These are phyloP conservation scores for Uloborus plumipes DNA, from an alignment of 2,888 invertebrate species.

Conservation along the genomic window DNA sequence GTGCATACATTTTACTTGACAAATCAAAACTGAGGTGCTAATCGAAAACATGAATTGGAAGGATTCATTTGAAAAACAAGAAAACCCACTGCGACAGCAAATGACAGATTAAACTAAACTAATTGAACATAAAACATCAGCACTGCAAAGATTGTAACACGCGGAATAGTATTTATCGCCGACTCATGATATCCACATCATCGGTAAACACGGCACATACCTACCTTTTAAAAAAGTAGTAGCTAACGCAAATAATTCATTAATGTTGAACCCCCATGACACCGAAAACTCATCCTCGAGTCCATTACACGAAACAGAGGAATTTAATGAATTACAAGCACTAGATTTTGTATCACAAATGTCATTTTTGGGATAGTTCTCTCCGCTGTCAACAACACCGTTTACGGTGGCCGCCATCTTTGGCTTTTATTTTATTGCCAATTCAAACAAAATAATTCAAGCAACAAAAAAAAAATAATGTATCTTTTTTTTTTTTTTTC, in stretches of 20 bases:
- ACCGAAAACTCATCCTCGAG: conserved; percentile 67
- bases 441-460: background rate
- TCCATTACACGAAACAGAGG: background rate
- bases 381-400: background rate
- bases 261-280: conserved; percentile 74
- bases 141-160: too few species aligned
- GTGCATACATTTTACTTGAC: background rate
- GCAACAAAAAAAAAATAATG: too few species aligned
- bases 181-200: conserved; percentile 33
- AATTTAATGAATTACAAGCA: background rate
- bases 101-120: too few species aligned
- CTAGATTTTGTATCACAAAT: background rate
- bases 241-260: conserved; percentile 90
- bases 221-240: conserved; percentile 96
- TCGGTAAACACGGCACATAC: conserved; percentile 74
- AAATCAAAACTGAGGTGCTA: background rate
- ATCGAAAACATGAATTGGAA: background rate
- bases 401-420: conserved; percentile 55
- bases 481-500: too few species aligned
- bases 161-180: background rate
- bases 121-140: too few species aligned
- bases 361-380: conserved; percentile 22
- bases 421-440: conserved; percentile 44
- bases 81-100: too few species aligned
- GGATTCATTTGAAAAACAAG: too few species aligned